Evolutionary conservation across 1,140 invertebrate species (phyloP).

Genomic region (Megalonaias nervosa): DNA sequence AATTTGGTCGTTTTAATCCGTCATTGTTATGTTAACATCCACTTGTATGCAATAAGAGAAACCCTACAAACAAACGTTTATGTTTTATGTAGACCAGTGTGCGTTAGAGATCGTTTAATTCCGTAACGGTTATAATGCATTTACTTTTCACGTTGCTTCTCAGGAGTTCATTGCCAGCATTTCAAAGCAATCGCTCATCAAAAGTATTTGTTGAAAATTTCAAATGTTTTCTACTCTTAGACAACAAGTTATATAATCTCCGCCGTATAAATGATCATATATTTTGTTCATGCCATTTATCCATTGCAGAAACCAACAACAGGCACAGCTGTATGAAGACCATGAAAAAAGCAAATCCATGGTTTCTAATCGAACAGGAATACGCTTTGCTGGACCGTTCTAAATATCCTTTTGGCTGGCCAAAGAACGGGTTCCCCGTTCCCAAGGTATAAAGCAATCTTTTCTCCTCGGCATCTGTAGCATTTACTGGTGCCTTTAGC

Average conservation of each 20-base stretch:
- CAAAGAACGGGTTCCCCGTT: not conserved
- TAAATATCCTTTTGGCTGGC: not conserved
- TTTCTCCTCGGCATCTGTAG: no score
- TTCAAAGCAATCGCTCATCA: no score
- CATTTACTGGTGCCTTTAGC: no score
- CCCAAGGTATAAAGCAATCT: no score
- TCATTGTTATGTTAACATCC: no score
- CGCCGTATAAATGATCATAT: no score
- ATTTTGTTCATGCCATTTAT: no score
- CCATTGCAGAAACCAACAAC: slow-evolving; percentile 79
- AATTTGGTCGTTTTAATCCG: not conserved
- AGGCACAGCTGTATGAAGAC: slow-evolving; percentile 83
- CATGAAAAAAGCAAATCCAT: slow-evolving; percentile 85
- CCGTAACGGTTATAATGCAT: not conserved
- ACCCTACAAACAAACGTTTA: not conserved
- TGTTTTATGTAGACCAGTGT: not conserved
- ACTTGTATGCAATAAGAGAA: no score
- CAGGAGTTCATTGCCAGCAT: not conserved
- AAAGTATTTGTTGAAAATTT: no score
- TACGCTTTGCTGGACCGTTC: slow-evolving; percentile 89
- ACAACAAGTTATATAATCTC: no score
- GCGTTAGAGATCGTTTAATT: not conserved
- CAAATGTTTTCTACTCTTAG: no score
- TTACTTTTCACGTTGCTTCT: not conserved
- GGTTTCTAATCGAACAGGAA: slow-evolving; percentile 97